Evolutionary conservation across 2,113 vertebrate species (phyloP), one percentile per base, ranked within the genome.

Genomic region (Brachyhypopomus occidentalis): DNA sequence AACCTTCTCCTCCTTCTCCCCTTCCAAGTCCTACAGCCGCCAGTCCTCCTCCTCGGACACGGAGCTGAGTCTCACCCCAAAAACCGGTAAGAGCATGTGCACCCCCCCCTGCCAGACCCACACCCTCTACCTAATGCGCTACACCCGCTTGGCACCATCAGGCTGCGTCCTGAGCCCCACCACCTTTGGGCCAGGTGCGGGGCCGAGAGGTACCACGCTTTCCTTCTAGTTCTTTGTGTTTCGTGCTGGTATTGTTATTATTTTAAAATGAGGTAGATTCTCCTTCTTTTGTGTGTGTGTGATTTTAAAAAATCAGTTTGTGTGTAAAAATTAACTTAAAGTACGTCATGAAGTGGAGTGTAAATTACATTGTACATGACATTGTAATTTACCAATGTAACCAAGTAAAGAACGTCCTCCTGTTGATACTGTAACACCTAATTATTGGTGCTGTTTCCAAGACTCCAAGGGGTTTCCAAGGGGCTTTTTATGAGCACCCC

Each of bases 1-100:
- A 92, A 96, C 97, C 94, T 96, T 96, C 95, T 97, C 97, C 94
- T 98, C 97, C 92, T 98, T 98, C 96, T 98, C 96, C 96, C 97
- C 98, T 93, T 98, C 95, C 96, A 99, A 99, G 96, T 96, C 97
- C 95, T 99, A 96, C 98, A 99, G 98, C 90, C 98, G 98, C 92
- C 98, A 99, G 95, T 99, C 98, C 94, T 99, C 98, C 90, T 99
- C 97, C 94, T 99, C 98, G 92, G 98, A 99, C 93, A 99, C 98
- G 94, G 98, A 99, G 94, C 96, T 99, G 96, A 99, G 98, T 97
- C 96, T 99, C 95, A 99, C 98, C 93, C 98, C 98, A 93, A 99
- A 98, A 94, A 99, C 96, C 92, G 98, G 98, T 99, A 99, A 99
- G 98, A 95, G 90, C 75, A 84, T 75, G 76, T 78, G 58, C 77